Conservation (phyloP, 2,113 vertebrate genomes). For the Semicossyphus pulcher region DNA sequence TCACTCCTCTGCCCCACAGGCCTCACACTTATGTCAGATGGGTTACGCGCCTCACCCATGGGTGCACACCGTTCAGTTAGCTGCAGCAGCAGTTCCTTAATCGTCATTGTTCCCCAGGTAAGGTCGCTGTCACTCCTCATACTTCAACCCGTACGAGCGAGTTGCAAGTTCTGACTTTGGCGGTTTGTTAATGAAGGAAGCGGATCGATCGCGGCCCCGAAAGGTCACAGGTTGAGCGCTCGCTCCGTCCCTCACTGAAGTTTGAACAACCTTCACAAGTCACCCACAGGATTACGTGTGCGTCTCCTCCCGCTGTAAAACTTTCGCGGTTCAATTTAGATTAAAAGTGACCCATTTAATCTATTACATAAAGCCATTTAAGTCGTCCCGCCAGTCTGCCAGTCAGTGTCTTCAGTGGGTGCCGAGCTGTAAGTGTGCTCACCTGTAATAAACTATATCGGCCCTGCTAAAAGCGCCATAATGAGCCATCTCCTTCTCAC, state of each 20-base stretch:
- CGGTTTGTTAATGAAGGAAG: constrained; percentile 64
- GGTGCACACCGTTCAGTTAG: constrained; percentile 40
- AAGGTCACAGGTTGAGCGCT: constrained; percentile 49
- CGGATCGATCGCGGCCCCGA: constrained; percentile 53
- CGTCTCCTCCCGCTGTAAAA: constrained; percentile 4
- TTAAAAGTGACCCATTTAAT: constrained; percentile 46
- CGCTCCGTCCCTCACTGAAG: constrained; percentile 8
- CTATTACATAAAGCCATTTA: constrained; percentile 53
- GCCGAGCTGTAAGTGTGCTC: constrained; percentile 45
- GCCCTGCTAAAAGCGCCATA: constrained; percentile 57
- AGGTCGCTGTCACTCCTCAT: constrained; percentile 61
- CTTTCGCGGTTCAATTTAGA: constrained; percentile 46
- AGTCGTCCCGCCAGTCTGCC: constrained; percentile 18
- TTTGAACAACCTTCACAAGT: constrained; percentile 61
- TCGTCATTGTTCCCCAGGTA: constrained; percentile 41
- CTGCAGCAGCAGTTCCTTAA: constrained; percentile 40
- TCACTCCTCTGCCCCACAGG: constrained; percentile 30
- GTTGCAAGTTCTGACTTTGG: constrained; percentile 26
- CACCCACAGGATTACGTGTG: constrained; percentile 1
- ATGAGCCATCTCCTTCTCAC: constrained; percentile 60
- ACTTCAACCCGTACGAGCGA: constrained; percentile 33
- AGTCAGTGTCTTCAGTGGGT: constrained; percentile 42
- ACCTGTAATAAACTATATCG: constrained; percentile 61
- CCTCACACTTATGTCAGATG: constrained; percentile 27
- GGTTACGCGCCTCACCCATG: constrained; percentile 32